Evolutionary conservation across 1,140 invertebrate genomes (phyloP), one percentile per base, ranked within the genome.

Genomic region (Bombus breviceps): DNA sequence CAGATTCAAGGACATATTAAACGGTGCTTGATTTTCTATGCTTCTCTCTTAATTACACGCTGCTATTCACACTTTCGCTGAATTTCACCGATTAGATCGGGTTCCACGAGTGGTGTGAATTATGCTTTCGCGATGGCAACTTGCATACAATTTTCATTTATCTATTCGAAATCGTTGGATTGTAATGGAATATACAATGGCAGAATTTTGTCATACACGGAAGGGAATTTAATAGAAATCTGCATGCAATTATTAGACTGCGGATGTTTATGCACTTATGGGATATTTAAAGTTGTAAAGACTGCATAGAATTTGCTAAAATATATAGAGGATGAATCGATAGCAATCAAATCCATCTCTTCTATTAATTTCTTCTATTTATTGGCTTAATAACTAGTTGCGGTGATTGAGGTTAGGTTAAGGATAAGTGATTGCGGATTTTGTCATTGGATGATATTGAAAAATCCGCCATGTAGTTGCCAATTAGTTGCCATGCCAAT

Each of bases 21-120:
- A 53, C 53, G 39, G 12, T 6, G 43, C 69, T 43, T 37, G 25
- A 39, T 37, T 15, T 62, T n/a, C 66, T 18, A 22, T 47, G 32
- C 76, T 71, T 43, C 68, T 72, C 41, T 72, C 72, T 28, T 68
- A 64, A 77, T 71, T 64, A 32, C 12, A 53, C 22, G 18, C 39
- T 47, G 3, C 13, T 43, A 62, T 39, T 41, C 37, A 22, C 41
- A 41, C 87, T 88, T 88, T 88, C 86, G 47, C 87, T 68, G 64
- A 78, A 47, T 87, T 88, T 88, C 87, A 74, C 87, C 59, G 10
- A 57, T 87, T 57, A 41, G 18, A 13, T 39, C 71, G 53, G 53
- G 39, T 86, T 57, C n/a, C 59, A 68, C 41, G 39, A 66, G 81
- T 39, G 10, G 3, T 25, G 37, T 82, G 69, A 62, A 28, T 62